phyloP scores from a whole-genome alignment of 2,797 vertebrate species.

The Cyclura pinguis region DNA sequence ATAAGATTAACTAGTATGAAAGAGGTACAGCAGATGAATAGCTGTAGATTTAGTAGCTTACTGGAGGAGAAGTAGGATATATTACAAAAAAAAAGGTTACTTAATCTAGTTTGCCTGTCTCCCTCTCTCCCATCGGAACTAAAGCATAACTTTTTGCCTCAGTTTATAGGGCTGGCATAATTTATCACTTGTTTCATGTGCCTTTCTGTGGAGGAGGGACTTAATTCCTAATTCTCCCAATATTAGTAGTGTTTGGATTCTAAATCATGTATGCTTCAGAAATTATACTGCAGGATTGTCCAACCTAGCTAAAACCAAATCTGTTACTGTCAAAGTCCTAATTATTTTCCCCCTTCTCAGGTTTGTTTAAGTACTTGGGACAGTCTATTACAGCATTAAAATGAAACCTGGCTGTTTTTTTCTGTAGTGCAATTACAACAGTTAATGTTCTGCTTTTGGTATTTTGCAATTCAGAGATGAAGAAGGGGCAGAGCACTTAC shows the following conservation, averaged over 20 bases:
- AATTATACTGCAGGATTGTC: neutral
- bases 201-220: neutral
- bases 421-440: constrained; percentile 28
- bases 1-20: neutral
- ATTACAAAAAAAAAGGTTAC: neutral
- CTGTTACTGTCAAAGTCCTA: neutral
- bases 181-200: neutral
- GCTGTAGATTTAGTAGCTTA: neutral
- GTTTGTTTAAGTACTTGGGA: neutral
- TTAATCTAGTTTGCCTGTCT: neutral
- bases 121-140: neutral
- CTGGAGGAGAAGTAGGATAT: neutral
- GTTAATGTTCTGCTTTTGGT: constrained; percentile 31
- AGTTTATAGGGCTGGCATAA: neutral
- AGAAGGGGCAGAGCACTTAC: constrained; percentile 84
- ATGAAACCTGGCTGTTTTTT: neutral
- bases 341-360: neutral
- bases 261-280: neutral
- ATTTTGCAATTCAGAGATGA: constrained; percentile 81
- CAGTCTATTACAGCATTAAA: neutral
- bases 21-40: neutral
- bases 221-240: neutral
- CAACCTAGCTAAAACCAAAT: neutral
- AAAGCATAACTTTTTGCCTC: neutral
- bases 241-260: neutral